phyloP scores from a whole-genome alignment of 2,888 invertebrate genomes.

The Andricus quercusramuli region DNA sequence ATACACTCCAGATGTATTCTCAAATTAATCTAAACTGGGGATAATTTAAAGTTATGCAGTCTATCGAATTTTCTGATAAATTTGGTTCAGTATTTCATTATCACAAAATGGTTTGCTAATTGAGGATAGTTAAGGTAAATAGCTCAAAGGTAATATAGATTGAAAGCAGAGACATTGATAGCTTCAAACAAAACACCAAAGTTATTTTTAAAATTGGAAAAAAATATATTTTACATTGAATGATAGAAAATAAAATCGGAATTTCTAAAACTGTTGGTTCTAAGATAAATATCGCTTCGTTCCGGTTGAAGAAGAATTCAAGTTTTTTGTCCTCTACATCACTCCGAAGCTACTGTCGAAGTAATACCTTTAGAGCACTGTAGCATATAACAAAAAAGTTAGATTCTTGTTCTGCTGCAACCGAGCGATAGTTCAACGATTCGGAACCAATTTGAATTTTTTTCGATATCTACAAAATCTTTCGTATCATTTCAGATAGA shows the following conservation, averaged over 20 bases:
- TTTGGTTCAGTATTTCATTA: background rate
- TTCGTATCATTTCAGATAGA: background rate
- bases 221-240: background rate
- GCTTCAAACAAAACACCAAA: no score
- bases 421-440: conserved; percentile 26
- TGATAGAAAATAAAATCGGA: background rate
- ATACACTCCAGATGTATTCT: background rate
- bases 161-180: no score
- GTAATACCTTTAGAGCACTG: conserved; percentile 32
- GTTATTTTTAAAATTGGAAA: no score
- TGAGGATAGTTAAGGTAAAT: background rate
- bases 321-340: conserved; percentile 5
- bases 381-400: conserved; percentile 26
- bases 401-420: conserved; percentile 27
- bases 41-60: background rate
- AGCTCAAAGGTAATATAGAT: background rate
- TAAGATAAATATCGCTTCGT: conserved; percentile 18
- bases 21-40: background rate
- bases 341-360: conserved; percentile 13
- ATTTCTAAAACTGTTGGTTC: background rate
- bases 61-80: background rate
- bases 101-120: background rate
- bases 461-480: background rate
- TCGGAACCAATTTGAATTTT: background rate
- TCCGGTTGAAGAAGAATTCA: conserved; percentile 11